Evolutionary conservation across 2,888 invertebrate species (phyloP), one percentile per base, ranked within the genome.

Genomic region (Agrenia bidenticulata): DNA sequence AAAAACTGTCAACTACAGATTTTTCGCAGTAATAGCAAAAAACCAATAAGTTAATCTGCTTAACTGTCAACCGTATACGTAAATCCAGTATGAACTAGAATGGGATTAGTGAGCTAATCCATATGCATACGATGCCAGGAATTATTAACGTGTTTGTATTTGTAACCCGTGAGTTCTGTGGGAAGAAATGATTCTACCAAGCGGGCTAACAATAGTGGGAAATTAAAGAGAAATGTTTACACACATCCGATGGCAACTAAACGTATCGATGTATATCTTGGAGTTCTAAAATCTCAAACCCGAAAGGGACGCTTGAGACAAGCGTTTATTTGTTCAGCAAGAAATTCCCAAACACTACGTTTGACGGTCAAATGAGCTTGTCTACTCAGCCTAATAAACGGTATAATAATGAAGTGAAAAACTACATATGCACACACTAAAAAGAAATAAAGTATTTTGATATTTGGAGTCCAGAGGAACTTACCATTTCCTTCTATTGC

Each of bases 261-360:
- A 45, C 45, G 45, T 45, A 45, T 45, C 45, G 5, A 45, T 45
- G 45, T 45, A 17, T 17, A 45, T 45, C 19, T 45, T 45, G 5
- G 45, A 45, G 19, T 15, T 45, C 45, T 45, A 19, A 19, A 45
- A 19, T 17, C 19, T 45, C 17, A 45, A 19, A 58, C 23, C 45
- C 58, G 45, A 49, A 57, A 58, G 24, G 19, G 58, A 24, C 58
- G 50, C 37, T 63, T 57, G 41, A 50, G 39, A 58, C 58, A 58
- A 58, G 24, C 32, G 63, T 63, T 63, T 63, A 63, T 63, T 63
- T 63, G 53, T 63, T 63, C 63, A 63, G 56, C 42, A 58, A 53
- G 41, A 51, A 63, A 55, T 37, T 55, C 51, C 51, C 26, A 61
- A 61, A 63, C 53, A 63, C 41, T 37, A 41, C 58, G 39, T 63